phyloP scores from a whole-genome alignment of 2,888 invertebrate species.

The Philaethria dido region DNA sequence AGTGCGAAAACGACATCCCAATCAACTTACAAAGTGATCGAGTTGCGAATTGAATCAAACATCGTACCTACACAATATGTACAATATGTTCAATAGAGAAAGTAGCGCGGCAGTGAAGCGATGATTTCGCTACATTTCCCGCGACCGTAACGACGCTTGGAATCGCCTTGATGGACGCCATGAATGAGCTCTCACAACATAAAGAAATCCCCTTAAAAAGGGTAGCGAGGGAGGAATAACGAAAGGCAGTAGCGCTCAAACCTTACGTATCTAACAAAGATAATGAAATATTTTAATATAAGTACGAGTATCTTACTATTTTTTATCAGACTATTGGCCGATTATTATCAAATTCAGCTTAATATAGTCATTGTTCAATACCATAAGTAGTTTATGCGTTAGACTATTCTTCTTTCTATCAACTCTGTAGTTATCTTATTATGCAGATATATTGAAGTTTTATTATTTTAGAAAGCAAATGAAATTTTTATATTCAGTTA shows the following conservation, averaged over 20 bases:
- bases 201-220: constrained; percentile 85
- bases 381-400: too few relatives aligned
- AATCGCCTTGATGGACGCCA: constrained; percentile 87
- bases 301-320: too few relatives aligned
- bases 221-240: constrained; percentile 78
- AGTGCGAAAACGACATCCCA: constrained; percentile 7
- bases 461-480: too few relatives aligned
- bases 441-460: too few relatives aligned
- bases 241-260: constrained; percentile 51
- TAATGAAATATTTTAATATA: neutral
- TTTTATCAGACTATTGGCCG: too few relatives aligned
- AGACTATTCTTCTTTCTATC: too few relatives aligned
- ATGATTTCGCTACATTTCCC: constrained; percentile 85
- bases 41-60: constrained; percentile 67
- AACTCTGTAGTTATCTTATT: too few relatives aligned
- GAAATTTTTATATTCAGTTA: too few relatives aligned
- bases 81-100: constrained; percentile 74
- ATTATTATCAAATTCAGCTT: too few relatives aligned
- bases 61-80: constrained; percentile 65
- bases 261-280: constrained; percentile 13
- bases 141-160: constrained; percentile 86
- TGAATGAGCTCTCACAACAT: constrained; percentile 85
- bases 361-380: too few relatives aligned
- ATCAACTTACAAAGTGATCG: constrained; percentile 40
- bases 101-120: constrained; percentile 74